Conservation (phyloP, 2,888 invertebrate species). For the Trypoxylon attenuatum region DNA sequence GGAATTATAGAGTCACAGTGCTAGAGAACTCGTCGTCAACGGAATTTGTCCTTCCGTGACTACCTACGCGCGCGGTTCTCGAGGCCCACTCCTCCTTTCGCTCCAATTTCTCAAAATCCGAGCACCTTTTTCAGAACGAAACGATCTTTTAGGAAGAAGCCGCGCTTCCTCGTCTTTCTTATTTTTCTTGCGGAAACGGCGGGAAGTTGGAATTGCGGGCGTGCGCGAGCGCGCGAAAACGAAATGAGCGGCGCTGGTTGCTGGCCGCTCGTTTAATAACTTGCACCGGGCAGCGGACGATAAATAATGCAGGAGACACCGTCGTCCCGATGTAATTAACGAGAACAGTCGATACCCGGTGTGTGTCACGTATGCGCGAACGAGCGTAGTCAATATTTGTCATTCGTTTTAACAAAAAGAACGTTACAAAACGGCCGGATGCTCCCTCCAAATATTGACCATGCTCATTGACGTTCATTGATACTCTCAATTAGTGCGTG, state of each 20-base stretch:
- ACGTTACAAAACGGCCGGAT: conserved; percentile 61
- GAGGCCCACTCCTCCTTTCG: neutral
- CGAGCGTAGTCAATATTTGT: conserved; percentile 59
- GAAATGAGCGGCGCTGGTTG: too few relatives aligned
- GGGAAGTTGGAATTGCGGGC: too few relatives aligned
- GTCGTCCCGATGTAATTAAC: conserved; percentile 60
- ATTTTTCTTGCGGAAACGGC: too few relatives aligned
- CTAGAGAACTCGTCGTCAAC: too few relatives aligned
- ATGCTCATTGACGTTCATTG: conserved; percentile 60
- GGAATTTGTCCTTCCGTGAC: neutral
- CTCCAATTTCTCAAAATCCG: neutral
- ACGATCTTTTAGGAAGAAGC: neutral
- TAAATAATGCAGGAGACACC: conserved; percentile 59
- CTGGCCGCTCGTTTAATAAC: conserved; percentile 54
- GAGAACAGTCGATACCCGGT: conserved; percentile 55
- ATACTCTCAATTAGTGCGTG: conserved; percentile 60
- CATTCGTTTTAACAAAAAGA: conserved; percentile 60
- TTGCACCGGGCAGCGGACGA: conserved; percentile 54
- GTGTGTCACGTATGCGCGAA: conserved; percentile 56
- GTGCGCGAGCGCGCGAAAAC: conserved; percentile 8
- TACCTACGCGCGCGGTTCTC: neutral
- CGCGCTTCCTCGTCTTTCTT: neutral
- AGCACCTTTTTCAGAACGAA: too few relatives aligned
- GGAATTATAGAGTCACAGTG: too few relatives aligned
- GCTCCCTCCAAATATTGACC: conserved; percentile 59